Evolutionary conservation across 1,140 invertebrate species (phyloP), one percentile per base, ranked within the genome.

Genomic region (Drosophila serrata): DNA sequence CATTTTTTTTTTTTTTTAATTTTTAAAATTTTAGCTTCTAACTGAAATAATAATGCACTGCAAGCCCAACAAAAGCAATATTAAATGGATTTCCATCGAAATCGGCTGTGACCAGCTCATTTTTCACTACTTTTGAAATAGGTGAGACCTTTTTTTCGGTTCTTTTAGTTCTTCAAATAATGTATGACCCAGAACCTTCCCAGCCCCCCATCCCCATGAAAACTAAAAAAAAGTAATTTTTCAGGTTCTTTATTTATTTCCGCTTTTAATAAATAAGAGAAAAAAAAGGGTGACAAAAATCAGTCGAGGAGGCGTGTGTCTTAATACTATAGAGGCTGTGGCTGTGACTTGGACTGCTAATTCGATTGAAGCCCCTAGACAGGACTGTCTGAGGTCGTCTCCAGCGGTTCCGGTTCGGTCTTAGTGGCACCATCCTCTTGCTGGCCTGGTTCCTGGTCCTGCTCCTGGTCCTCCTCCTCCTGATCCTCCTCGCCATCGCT

Each of bases 351-450:
- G 24, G 3, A 19, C 73, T 12, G 27, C 0, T 51, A 15, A 53
- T 35, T 35, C 7, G 13, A 22, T 22, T 53, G 0, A 22, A 22
- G 12, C 11, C 4, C 13, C 31, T 86, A 87, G 22, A 63, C 70
- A n/a, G 86, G 27, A 35, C 84, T 82, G 48, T 82, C 79, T 9
- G 84, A 76, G 45, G 79, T 80, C n/a, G 76, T 74, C 6, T 72
- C 49, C 49, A 76, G 82, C 11, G 59, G 29, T 31, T 87, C 82
- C 6, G 43, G n/a, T 7, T 42, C 1, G 22, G 29, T 24, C 42
- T 62, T 15, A 49, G 6, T 65, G 51, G 17, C 29, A 2, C 42
- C 40, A 12, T 57, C 67, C 4, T 79, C 63, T 7, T 55, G 8
- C 17, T 61, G 43, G 29, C n/a, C 29, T 29, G 55, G 48, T 2